Evolutionary conservation across 2,888 invertebrate species (phyloP), one percentile per base, ranked within the genome.

Genomic region (Eumerus sabulonum): DNA sequence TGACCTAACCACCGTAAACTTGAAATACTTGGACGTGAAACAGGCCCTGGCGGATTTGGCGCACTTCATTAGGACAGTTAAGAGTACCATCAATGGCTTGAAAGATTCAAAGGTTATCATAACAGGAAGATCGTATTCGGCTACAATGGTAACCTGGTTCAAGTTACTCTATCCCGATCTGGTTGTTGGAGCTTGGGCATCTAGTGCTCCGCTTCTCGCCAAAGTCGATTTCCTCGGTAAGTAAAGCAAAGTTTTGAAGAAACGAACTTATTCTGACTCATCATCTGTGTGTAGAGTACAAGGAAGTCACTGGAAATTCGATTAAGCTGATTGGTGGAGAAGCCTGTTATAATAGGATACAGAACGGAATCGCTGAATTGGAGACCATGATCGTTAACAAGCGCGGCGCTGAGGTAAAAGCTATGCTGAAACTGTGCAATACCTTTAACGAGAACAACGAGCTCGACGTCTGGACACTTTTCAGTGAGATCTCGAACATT

Each of bases 41-140:
- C 93, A 93, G 84, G 92, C 93, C 0, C 85, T 93, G n/a, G 93
- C 92, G 0, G 93, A 93, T 84, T 88, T 93, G 11, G 93, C 93
- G 0, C 90, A 91, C 84, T 93, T 93, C 82, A 93, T 93, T 68
- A 84, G 86, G 12, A 87, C 90, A 1, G 84, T 91, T 73, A 91
- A 90, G 83, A 84, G 86, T 18, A 84, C 82, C 1, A 84, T 85
- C 36, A 84, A 86, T 0, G 87, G 86, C 2, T 83, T 90, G 17
- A 77, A 82, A 17, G 84, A 90, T 13, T 88, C 90, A 3, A 89
- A 87, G 51, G 89, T 89, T 0, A 85, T 93, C 38, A 86, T 93
- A 60, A 91, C 92, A 81, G 93, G 93, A 1, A 92, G 92, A 0
- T 93, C 93, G 0, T 93, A 93, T 83, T 91, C 93, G 0, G 93